Base-by-base conservation (phyloP, 2,888 invertebrate genomes). In the Lordiphosa fenestrarum region DNA sequence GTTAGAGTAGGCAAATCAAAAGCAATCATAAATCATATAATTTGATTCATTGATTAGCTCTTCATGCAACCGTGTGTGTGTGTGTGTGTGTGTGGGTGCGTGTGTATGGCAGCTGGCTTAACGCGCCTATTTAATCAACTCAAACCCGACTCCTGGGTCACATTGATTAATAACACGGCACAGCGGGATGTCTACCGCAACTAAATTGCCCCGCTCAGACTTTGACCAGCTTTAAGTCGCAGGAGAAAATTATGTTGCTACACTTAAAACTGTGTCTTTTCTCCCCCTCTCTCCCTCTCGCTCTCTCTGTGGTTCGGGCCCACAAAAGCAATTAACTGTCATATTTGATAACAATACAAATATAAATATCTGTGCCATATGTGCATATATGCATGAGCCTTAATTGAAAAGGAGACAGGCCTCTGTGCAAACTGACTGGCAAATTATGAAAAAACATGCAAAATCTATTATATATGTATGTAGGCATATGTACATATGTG, bases 21-120 rank as follows among this genome's bases (percentile, higher is more conserved):
- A 54, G 66, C 60, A 76, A 55, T 66, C 77, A 81, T 83, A 77
- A 80, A 81, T 77, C 80, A 76, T 71, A 66, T 59, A 62, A 65
- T 73, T 61, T 83, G 81, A 83, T 77, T 73, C 83, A 73, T 71
- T 76, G 84, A 80, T 76, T 82, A 69, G 46, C 66, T 48, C 53
- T 19, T 42, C 39, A 66, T 66, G 58, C 59, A 58, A 57, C 47
- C 51, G 10, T 37, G 23, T 15, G 39, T n/a, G 2, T 15, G 10
- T 30, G 41, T 51, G 23, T 19, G 30, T 39, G 21, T 37, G 42
- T 21, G 10, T 47, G 30, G 52, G 21, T 41, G 19, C 40, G 53
- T 59, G 46, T 59, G 39, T 46, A 9, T 58, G 63, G 61, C 65
- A 71, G 53, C 38, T 64, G 60, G 60, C 55, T 59, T 57, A 82